Conservation (phyloP, 2,797 vertebrate species). For the Pipistrellus pipistrellus region DNA sequence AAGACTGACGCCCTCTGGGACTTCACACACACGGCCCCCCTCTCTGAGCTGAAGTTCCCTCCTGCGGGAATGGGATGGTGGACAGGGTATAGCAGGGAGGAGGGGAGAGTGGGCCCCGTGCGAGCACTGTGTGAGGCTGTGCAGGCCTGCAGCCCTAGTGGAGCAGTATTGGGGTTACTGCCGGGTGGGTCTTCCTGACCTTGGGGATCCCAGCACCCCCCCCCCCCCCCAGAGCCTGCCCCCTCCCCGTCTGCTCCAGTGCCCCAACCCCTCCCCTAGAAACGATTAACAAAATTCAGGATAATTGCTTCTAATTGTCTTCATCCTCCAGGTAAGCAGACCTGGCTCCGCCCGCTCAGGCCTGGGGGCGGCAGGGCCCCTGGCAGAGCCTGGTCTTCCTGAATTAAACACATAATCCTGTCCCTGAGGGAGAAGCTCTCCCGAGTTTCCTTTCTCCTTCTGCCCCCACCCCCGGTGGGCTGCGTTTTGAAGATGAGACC, state of each 20-base stretch:
- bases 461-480: background rate
- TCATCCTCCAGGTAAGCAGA: slow-evolving; percentile 9
- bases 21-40: rapidly evolving
- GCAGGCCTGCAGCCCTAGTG: too few species aligned
- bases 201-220: too few species aligned
- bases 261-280: background rate
- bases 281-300: slow-evolving; percentile 9
- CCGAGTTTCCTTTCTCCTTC: background rate
- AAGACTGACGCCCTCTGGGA: background rate
- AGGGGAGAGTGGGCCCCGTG: background rate
- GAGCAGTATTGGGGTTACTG: rapidly evolving
- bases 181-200: background rate
- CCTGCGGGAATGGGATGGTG: background rate
- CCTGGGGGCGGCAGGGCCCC: too few species aligned
- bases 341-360: background rate
- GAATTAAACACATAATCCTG: slow-evolving; percentile 66
- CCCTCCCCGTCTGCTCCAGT: background rate
- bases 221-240: background rate
- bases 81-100: background rate
- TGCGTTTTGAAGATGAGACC: background rate
- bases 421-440: background rate
- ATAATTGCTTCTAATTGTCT: slow-evolving; percentile 43
- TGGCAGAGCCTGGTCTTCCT: background rate
- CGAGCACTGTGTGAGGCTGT: background rate
- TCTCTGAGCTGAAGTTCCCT: background rate